Evolutionary conservation across 2,113 vertebrate species (phyloP).

Genomic region (Tychaedon coryphoeus): DNA sequence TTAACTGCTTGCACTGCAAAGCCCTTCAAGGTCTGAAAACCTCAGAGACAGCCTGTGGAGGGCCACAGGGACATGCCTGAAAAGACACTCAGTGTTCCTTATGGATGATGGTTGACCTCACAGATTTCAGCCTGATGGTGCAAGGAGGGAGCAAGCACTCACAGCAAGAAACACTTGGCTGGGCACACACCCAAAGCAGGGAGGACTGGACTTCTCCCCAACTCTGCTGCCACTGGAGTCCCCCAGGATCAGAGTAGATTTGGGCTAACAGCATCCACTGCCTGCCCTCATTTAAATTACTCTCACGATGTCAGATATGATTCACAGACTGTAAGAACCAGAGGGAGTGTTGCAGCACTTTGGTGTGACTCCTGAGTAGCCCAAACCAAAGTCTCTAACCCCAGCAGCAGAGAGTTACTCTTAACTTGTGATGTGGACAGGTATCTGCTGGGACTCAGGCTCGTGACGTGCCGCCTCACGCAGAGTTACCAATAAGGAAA

Average conservation of each 20-base stretch:
- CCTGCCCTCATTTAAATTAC: not conserved
- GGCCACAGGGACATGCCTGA: not conserved
- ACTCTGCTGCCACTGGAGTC: fast-evolving
- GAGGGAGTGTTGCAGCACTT: not conserved
- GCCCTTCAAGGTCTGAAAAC: not conserved
- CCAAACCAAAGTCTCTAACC: not conserved
- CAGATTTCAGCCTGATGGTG: not conserved
- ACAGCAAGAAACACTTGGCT: not conserved
- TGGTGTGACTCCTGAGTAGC: not conserved
- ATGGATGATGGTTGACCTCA: not conserved
- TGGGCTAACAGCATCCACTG: not conserved
- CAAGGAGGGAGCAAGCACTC: not conserved
- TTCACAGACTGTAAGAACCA: not conserved
- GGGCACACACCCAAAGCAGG: not conserved
- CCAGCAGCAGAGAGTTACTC: not conserved
- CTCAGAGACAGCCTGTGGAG: fast-evolving
- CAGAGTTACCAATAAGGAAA: not conserved
- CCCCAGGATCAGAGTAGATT: not conserved
- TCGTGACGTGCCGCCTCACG: not conserved
- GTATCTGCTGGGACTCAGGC: not conserved
- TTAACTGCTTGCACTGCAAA: not conserved
- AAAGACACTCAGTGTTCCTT: not conserved
- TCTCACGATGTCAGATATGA: not conserved
- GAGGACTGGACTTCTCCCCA: not conserved
- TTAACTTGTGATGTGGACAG: not conserved